Base-by-base conservation (phyloP, 2,797 vertebrate genomes). In the Acanthiza pusilla region DNA sequence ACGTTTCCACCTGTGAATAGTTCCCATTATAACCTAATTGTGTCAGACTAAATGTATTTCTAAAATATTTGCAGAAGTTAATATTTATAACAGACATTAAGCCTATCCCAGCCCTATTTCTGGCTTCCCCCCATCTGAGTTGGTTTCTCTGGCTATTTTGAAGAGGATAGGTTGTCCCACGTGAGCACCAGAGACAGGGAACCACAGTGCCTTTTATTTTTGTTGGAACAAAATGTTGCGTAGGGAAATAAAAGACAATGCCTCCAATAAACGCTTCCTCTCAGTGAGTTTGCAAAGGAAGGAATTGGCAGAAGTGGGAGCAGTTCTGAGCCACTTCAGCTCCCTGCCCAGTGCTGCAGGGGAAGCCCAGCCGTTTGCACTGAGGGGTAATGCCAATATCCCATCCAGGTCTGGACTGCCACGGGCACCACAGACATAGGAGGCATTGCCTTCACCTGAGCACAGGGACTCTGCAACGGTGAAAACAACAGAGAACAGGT, bases 1-100 rank as follows among this genome's bases (percentile, higher is more conserved):
- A 85, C 84, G 89, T 96, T 95, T 93, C 88, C 96, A 96, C 91
- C 96, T 97, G 95, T 96, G 96, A 96, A 96, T 92, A 93, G 86
- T 60, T 93, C 91, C 91, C 92, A 97, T 97, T 96, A 97, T 27
- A 82, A 63, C 73, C 91, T 94, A 95, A 97, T 95, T 87, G 81
- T 89, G 78, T 96, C 93, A 96, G 90, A 92, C 66, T 75, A 92
- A 96, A 95, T 94, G 87, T 94, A 91, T 93, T 96, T 79, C 91
- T 95, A 94, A 95, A 96, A 91, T 91, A 94, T 95, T 96, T 94
- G 83, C 68, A 53, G 42, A 87, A 68, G 77, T 89, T 94, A 95
- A 72, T 93, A 95, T 84, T 94, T 88, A 74, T 88, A 88, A 63
- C 43, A 83, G 80, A 66, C 43, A 89, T 90, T 93, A 94, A 60